Percentiles rank a stretch among this genome's conserved stretches.
Evolutionary conservation across 2,113 vertebrate species (phyloP).

Genomic region (Melanotaenia duboulayi): DNA sequence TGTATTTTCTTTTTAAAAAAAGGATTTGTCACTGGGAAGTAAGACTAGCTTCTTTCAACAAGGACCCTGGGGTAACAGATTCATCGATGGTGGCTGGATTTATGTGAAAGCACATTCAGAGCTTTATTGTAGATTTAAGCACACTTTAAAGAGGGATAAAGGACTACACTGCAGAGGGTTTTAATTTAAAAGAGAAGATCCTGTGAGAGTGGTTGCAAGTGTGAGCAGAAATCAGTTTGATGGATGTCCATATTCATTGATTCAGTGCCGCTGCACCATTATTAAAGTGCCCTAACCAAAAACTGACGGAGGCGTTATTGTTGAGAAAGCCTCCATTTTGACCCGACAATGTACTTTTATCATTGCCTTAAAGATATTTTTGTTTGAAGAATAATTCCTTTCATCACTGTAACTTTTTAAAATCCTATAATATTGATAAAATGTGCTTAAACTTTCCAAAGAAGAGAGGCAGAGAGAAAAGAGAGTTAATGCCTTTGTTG

Average conservation of each 20-base stretch:
- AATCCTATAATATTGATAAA: neutral
- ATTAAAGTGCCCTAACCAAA: slow-evolving; percentile 25
- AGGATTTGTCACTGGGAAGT: slow-evolving; percentile 54
- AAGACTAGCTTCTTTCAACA: slow-evolving; percentile 35
- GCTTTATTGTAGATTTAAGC: slow-evolving; percentile 65
- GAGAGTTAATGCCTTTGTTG: slow-evolving; percentile 15
- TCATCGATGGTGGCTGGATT: slow-evolving; percentile 60
- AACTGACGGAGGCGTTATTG: slow-evolving; percentile 23
- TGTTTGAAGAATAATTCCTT: slow-evolving; percentile 6
- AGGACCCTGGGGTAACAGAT: slow-evolving; percentile 59
- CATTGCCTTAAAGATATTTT: slow-evolving; percentile 16
- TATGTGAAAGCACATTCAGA: slow-evolving; percentile 65
- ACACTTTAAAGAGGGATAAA: slow-evolving; percentile 64
- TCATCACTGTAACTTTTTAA: neutral
- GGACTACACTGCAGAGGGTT: slow-evolving; percentile 40
- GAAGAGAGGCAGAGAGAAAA: slow-evolving; percentile 1
- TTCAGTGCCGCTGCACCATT: slow-evolving; percentile 9
- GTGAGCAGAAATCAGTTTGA: slow-evolving; percentile 24
- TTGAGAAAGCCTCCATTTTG: slow-evolving; percentile 9
- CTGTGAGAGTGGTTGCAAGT: slow-evolving; percentile 32
- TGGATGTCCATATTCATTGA: slow-evolving; percentile 36
- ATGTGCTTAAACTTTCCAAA: slow-evolving; percentile 2
- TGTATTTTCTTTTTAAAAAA: slow-evolving; percentile 5
- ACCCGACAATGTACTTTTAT: slow-evolving; percentile 8
- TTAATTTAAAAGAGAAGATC: slow-evolving; percentile 37